Evolutionary conservation across 2,113 vertebrate species (phyloP).

Genomic region (Actinemys pallida): DNA sequence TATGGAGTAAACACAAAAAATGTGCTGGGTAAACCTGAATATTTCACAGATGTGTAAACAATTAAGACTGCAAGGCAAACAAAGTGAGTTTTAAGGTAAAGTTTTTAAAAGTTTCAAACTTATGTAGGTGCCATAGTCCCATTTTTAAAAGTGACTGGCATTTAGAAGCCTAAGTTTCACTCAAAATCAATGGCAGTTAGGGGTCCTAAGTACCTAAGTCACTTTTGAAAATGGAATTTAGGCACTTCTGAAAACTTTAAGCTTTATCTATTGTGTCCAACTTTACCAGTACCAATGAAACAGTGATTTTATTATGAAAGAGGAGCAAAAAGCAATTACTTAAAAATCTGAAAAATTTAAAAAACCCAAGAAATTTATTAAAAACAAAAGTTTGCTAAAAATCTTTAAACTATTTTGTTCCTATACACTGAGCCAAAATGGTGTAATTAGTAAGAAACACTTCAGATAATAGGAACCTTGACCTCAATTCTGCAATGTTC

Average conservation of each 20-base stretch:
- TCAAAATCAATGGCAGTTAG: background rate
- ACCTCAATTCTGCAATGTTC: background rate
- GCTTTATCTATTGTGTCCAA: background rate
- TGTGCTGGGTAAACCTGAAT: background rate
- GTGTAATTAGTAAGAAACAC: background rate
- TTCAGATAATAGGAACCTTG: background rate
- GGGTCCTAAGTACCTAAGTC: background rate
- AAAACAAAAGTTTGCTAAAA: background rate
- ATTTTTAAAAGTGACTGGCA: background rate
- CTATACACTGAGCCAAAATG: background rate
- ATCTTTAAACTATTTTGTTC: background rate
- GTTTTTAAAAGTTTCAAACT: background rate
- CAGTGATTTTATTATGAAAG: background rate
- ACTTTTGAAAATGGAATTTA: background rate
- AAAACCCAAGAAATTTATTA: background rate
- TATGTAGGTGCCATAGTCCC: background rate
- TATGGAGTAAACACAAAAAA: background rate
- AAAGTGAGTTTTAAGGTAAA: background rate
- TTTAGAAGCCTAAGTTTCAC: too few relatives aligned
- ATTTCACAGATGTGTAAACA: background rate
- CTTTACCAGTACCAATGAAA: background rate
- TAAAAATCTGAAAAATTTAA: background rate
- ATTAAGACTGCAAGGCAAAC: background rate
- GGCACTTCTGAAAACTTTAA: background rate
- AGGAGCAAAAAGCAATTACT: background rate